phyloP scores from a whole-genome alignment of 2,888 invertebrate genomes.

The Scelioninae gen. 2 region DNA sequence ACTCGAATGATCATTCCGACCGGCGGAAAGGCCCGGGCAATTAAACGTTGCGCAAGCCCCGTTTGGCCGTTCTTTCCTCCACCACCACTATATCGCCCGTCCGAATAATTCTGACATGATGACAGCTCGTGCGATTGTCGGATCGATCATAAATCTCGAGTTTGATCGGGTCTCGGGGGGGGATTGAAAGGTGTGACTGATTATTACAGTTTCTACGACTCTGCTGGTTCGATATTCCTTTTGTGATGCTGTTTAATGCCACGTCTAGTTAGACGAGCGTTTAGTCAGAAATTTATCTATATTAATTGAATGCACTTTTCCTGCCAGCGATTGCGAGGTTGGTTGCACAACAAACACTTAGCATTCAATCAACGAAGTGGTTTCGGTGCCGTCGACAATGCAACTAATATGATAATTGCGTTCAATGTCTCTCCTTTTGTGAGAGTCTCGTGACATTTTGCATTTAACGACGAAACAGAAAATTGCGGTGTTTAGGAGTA shows the following conservation, averaged over 20 bases:
- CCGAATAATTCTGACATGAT: conserved; percentile 41
- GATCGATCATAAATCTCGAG: conserved; percentile 47
- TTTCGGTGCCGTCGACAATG: conserved; percentile 17
- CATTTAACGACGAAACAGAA: too few species aligned
- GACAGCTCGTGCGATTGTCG: conserved; percentile 46
- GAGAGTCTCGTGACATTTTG: conserved; percentile 37
- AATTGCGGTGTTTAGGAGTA: background rate
- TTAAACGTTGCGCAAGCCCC: conserved; percentile 24
- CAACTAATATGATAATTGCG: conserved; percentile 29
- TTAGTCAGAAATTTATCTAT: conserved; percentile 31
- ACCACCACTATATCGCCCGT: background rate
- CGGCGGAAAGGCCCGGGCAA: conserved; percentile 7
- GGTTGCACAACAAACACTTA: conserved; percentile 34
- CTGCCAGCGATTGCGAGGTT: background rate
- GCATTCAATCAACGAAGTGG: conserved; percentile 33
- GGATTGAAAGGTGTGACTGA: conserved; percentile 55
- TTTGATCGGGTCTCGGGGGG: conserved; percentile 40
- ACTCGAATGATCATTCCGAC: conserved; percentile 3
- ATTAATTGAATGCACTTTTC: conserved; percentile 46
- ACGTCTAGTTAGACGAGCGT: conserved; percentile 28
- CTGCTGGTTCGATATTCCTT: conserved; percentile 27
- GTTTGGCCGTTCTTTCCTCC: background rate
- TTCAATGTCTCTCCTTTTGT: conserved; percentile 27
- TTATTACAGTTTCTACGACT: conserved; percentile 49
- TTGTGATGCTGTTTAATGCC: conserved; percentile 31